phyloP scores from a whole-genome alignment of 2,113 vertebrate species.

The Tyrannus savana region DNA sequence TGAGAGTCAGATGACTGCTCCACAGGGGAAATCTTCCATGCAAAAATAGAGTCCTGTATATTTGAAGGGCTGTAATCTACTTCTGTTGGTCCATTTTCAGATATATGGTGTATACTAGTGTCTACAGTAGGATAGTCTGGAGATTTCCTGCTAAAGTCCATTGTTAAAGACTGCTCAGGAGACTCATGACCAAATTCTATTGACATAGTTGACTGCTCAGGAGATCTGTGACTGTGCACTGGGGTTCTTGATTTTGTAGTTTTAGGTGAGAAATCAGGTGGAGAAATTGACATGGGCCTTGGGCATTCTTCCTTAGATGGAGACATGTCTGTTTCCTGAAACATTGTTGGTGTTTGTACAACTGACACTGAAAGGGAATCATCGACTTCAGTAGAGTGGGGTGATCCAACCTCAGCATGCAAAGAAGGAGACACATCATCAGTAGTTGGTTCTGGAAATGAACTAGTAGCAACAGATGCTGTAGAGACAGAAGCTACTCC shows the following conservation, averaged over 20 bases:
- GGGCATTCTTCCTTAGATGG: neutral
- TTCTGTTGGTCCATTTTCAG: neutral
- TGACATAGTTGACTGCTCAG: neutral
- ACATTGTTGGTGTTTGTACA: conserved; percentile 88
- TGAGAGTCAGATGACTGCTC: neutral
- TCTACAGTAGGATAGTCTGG: neutral
- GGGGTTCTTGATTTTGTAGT: neutral
- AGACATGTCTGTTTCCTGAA: conserved; percentile 85
- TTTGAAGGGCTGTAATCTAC: neutral
- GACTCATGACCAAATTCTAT: neutral
- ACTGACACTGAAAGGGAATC: conserved; percentile 93
- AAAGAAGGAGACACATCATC: conserved; percentile 57
- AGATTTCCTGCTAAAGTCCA: neutral
- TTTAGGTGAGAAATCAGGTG: neutral
- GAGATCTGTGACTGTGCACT: neutral
- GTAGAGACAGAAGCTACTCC: neutral
- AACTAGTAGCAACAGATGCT: neutral
- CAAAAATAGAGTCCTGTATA: neutral
- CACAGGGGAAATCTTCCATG: neutral
- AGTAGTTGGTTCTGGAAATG: neutral
- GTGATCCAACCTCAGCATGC: conserved; percentile 91
- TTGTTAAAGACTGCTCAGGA: neutral
- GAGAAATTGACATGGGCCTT: neutral
- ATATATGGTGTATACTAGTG: neutral
- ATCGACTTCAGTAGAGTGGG: conserved; percentile 93